A percentile compares a stretch with the other conserved stretches of the same genome.
phyloP scores from a whole-genome alignment of 2,888 invertebrate genomes.

The Steinernema carpocapsae region DNA sequence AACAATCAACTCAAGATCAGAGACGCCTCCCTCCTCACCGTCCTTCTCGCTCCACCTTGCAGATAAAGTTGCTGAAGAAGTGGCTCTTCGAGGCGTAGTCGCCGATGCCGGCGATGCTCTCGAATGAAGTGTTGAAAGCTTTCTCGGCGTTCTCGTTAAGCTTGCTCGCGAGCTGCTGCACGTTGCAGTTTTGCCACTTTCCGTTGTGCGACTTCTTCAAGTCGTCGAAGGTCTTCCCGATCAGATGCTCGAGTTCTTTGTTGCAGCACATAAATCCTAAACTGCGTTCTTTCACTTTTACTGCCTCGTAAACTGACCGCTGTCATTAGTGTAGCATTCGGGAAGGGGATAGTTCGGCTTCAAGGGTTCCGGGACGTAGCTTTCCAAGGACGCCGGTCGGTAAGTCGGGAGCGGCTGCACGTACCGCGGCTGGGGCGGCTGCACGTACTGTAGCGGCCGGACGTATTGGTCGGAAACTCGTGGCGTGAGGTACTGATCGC shows the following conservation, averaged over 20 bases:
- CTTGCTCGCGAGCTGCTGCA: constrained; percentile 57
- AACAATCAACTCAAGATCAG: neutral
- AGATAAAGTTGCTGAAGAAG: constrained; percentile 57
- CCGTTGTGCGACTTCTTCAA: constrained; percentile 32
- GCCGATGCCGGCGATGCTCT: constrained; percentile 57
- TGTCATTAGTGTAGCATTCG: constrained; percentile 63
- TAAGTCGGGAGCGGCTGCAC: neutral
- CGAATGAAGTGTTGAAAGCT: constrained; percentile 62
- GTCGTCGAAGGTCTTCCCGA: constrained; percentile 51
- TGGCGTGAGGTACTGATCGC: constrained; percentile 3
- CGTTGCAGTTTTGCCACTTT: constrained; percentile 56
- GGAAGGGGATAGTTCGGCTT: constrained; percentile 55
- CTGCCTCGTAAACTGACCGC: constrained; percentile 43
- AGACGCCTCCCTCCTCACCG: too few species aligned
- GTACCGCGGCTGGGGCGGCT: neutral
- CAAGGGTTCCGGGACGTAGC: constrained; percentile 27
- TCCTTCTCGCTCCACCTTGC: constrained; percentile 56
- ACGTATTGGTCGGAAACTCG: neutral
- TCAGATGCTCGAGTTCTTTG: constrained; percentile 58
- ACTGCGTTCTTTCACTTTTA: neutral
- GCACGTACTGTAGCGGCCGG: constrained; percentile 7
- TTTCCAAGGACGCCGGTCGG: constrained; percentile 15
- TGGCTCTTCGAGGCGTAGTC: constrained; percentile 64
- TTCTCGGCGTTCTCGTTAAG: constrained; percentile 51
- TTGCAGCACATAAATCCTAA: constrained; percentile 67